Percentiles rank a stretch among this genome's conserved stretches.
Conservation (phyloP, 2,797 vertebrate genomes). For the Pterois miles region DNA sequence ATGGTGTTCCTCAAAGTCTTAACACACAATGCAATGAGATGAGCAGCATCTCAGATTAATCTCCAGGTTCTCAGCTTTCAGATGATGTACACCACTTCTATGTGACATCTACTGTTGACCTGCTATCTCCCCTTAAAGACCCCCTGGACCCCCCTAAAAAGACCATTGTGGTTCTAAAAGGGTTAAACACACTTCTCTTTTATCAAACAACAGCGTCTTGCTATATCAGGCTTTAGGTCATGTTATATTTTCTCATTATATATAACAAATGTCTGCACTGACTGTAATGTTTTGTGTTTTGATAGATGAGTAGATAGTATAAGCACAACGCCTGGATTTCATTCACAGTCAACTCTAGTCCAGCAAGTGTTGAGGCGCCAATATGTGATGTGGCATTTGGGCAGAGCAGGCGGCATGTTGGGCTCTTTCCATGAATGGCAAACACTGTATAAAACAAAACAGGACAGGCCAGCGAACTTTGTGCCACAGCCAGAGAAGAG, state of each 20-base stretch:
- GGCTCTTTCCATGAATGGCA: conserved; percentile 36
- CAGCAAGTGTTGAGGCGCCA: conserved; percentile 7
- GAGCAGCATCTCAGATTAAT: too few species aligned
- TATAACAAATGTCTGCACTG: neutral
- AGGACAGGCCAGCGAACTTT: conserved; percentile 13
- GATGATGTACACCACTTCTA: too few species aligned
- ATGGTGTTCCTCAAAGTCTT: too few species aligned
- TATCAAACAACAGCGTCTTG: neutral
- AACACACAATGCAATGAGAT: too few species aligned
- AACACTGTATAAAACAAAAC: conserved; percentile 7
- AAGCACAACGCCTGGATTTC: neutral
- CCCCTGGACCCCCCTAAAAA: too few species aligned
- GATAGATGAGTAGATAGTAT: neutral
- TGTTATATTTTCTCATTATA: neutral
- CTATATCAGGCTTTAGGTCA: neutral
- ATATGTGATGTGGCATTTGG: conserved; percentile 25
- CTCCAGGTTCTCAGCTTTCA: too few species aligned
- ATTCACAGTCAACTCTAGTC: neutral
- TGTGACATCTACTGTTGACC: too few species aligned
- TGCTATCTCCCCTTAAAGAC: too few species aligned
- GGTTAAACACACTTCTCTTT: neutral
- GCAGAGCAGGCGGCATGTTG: neutral
- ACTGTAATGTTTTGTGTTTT: neutral
- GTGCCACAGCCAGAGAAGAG: conserved; percentile 12
- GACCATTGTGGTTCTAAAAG: too few species aligned